Percentiles rank a stretch among this genome's conserved stretches.
phyloP scores from a whole-genome alignment of 2,888 invertebrate genomes.

The Eilema sororculum region DNA sequence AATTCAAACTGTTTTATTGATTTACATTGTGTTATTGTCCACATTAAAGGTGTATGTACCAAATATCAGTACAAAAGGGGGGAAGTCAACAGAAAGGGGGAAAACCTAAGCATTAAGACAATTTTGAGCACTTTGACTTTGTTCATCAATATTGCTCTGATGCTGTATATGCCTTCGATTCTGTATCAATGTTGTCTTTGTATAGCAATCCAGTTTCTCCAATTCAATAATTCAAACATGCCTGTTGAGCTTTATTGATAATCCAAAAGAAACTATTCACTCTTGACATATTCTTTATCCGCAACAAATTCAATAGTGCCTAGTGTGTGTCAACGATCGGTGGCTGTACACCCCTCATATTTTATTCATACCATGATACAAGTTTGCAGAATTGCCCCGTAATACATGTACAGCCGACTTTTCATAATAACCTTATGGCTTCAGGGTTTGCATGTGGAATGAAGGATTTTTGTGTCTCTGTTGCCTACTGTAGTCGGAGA shows the following conservation, averaged over 20 bases:
- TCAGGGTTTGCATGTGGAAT: constrained; percentile 18
- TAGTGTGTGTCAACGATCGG: constrained; percentile 30
- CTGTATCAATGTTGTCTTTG: too few species aligned
- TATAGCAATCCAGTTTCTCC: too few species aligned
- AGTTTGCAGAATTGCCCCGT: constrained; percentile 41
- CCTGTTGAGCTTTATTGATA: too few species aligned
- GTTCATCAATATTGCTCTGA: too few species aligned
- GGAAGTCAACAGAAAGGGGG: too few species aligned
- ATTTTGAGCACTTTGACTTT: too few species aligned
- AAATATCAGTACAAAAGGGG: too few species aligned
- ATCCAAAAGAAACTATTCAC: neutral
- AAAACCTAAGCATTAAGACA: too few species aligned
- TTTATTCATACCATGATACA: constrained; percentile 51
- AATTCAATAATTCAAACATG: neutral
- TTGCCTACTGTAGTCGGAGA: neutral
- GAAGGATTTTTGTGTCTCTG: constrained; percentile 10
- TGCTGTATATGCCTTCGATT: too few species aligned
- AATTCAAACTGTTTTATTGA: too few species aligned
- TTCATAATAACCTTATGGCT: constrained; percentile 32
- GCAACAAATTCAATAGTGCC: constrained; percentile 39
- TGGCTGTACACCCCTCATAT: constrained; percentile 38
- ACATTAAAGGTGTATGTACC: too few species aligned
- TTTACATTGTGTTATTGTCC: too few species aligned
- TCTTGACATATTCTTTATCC: constrained; percentile 9
- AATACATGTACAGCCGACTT: constrained; percentile 20